Evolutionary conservation across 2,797 vertebrate genomes (phyloP).

Genomic region (Tachyglossus aculeatus): DNA sequence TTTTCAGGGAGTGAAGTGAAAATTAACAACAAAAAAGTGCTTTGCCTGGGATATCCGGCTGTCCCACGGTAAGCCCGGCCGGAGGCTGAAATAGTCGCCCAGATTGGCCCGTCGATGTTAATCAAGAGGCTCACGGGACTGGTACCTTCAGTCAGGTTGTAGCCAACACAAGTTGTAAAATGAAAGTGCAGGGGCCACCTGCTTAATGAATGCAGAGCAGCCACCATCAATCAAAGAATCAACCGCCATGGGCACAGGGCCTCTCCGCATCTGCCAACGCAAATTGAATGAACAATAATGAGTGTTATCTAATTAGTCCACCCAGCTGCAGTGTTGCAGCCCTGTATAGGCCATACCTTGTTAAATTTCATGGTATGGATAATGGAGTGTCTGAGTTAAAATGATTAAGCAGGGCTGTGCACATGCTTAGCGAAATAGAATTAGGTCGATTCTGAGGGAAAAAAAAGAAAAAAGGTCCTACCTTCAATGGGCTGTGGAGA

Average conservation of each 20-base stretch:
- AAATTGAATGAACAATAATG: conserved; percentile 49
- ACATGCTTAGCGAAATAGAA: neutral
- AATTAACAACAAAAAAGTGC: no score
- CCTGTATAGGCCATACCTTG: conserved; percentile 37
- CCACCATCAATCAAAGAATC: conserved; percentile 38
- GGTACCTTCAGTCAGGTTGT: conserved; percentile 3
- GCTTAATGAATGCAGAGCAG: conserved; percentile 18
- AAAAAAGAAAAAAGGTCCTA: neutral
- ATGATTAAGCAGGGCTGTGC: neutral
- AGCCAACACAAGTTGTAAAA: conserved; percentile 38
- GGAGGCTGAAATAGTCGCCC: neutral
- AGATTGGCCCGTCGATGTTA: conserved; percentile 16
- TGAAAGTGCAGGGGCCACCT: conserved; percentile 33
- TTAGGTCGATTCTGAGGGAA: neutral
- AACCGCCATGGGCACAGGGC: neutral
- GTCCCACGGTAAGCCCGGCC: fast-evolving
- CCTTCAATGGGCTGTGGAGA: neutral
- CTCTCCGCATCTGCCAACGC: conserved; percentile 38
- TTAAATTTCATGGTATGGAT: conserved; percentile 46
- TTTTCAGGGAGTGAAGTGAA: no score
- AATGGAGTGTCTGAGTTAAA: conserved; percentile 11
- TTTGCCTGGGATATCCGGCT: fast-evolving
- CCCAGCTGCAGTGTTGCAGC: conserved; percentile 48
- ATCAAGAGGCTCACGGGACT: conserved; percentile 31
- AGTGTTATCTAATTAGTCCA: conserved; percentile 51